A percentile compares a stretch with the other conserved stretches of the same genome.
Conservation (phyloP, 2,113 vertebrate genomes). For the Aphyosemion australe region DNA sequence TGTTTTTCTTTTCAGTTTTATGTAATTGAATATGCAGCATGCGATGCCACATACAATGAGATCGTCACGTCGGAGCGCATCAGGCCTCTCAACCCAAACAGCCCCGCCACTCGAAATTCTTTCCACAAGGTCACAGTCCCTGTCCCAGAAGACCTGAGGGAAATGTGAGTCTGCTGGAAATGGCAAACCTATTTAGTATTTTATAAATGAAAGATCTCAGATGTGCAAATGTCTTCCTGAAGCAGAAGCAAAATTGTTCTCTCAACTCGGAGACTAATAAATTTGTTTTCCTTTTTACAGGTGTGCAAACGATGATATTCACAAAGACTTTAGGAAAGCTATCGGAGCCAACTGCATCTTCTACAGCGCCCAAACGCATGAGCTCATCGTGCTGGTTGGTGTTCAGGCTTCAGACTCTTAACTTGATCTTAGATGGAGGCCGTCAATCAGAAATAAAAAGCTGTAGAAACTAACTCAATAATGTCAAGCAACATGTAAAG, state of each 20-base stretch:
- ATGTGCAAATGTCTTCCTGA: neutral
- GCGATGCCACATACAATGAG: conserved; percentile 92
- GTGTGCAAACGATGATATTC: conserved; percentile 87
- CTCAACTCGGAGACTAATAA: neutral
- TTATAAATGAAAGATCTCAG: too few species aligned
- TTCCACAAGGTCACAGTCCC: conserved; percentile 89
- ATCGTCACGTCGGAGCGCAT: conserved; percentile 91
- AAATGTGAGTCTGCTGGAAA: conserved; percentile 81
- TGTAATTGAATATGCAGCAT: conserved; percentile 91
- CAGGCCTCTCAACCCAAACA: conserved; percentile 89
- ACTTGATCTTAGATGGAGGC: neutral
- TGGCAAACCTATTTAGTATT: too few species aligned
- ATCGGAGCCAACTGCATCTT: conserved; percentile 91
- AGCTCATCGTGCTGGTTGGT: conserved; percentile 90
- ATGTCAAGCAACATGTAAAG: too few species aligned
- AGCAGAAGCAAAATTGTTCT: neutral
- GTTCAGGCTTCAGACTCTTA: neutral
- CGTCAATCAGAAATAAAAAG: too few species aligned
- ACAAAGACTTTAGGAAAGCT: conserved; percentile 94
- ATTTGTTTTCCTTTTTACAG: conserved; percentile 64
- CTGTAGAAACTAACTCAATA: neutral
- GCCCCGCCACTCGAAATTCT: conserved; percentile 82
- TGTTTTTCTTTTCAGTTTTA: conserved; percentile 82
- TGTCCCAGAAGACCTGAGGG: conserved; percentile 87
- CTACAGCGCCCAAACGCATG: conserved; percentile 82